Evolutionary conservation across 2,888 invertebrate genomes (phyloP), one percentile per base, ranked within the genome.

Genomic region (Idaea straminata): DNA sequence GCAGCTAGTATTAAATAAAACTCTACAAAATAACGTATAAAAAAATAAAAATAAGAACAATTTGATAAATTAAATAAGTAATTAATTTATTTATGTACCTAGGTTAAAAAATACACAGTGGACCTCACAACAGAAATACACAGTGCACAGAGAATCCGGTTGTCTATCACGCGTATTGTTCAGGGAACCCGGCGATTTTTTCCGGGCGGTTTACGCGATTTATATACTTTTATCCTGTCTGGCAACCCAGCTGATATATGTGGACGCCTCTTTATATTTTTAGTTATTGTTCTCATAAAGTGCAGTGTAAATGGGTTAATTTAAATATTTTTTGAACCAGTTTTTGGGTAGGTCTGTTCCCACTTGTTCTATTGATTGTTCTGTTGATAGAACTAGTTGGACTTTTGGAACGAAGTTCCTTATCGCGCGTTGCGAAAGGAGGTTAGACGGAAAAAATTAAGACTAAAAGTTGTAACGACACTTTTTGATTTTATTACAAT

Each of bases 161-260:
- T 25, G 64, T 63, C 63, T 61, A 62, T 68, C 65, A 64, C 65
- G 63, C 61, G 63, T 60, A 65, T 63, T 64, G 63, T 65, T 62
- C 15, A 38, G 35, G 62, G 59, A 35, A 15, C 35, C 63, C 38
- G 62, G 65, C 63, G 13, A 62, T 64, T 65, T 65, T 65, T 63
- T 63, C 63, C 67, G 61, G 0, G 15, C 61, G 47, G 67, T 64
- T 65, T n/a, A 60, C 64, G 38, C 66, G 65, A 68, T 67, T 68
- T 66, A 68, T 66, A 64, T 61, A 57, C 38, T 59, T 25, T 65
- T 63, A 66, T 67, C 66, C 65, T 59, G 63, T 63, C 61, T 62
- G 60, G 60, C 62, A 61, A 36, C 62, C 15, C 47, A 4, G 60
- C 58, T 64, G 66, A 67, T 67, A 59, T 65, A 63, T 67, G 65